These are phyloP conservation scores for Conchocele bisecta DNA, from an alignment of 2,888 invertebrate species.

Conservation along the genomic window DNA sequence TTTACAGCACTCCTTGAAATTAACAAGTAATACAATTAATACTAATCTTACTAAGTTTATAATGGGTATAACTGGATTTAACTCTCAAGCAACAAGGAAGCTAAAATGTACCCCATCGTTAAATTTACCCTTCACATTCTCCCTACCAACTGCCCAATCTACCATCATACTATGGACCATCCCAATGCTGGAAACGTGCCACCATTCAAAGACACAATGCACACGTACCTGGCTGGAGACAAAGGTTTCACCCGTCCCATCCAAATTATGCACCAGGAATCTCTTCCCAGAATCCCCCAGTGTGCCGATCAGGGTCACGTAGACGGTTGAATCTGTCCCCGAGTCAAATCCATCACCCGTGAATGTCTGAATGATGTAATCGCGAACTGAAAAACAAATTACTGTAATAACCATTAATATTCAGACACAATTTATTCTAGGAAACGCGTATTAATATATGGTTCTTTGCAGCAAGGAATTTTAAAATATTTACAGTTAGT, in stretches of 20 bases:
- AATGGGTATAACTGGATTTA: too few relatives aligned
- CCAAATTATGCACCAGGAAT: conserved; percentile 67
- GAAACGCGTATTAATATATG: too few relatives aligned
- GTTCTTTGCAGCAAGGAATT: too few relatives aligned
- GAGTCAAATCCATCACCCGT: conserved; percentile 72
- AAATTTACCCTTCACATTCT: too few relatives aligned
- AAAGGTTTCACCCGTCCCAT: conserved; percentile 65
- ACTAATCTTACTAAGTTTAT: too few relatives aligned
- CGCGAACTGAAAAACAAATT: conserved; percentile 68
- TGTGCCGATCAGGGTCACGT: conserved; percentile 72
- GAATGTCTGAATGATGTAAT: conserved; percentile 69
- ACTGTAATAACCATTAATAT: neutral
- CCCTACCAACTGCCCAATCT: too few relatives aligned
- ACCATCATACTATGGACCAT: too few relatives aligned
- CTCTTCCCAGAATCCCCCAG: conserved; percentile 75
- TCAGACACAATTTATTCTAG: too few relatives aligned
- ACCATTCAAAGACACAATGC: neutral
- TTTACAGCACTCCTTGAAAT: neutral
- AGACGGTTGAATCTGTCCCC: conserved; percentile 73
- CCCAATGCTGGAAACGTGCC: neutral
- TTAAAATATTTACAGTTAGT: too few relatives aligned
- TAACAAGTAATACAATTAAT: too few relatives aligned
- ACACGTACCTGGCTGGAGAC: conserved; percentile 70
- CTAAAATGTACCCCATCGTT: too few relatives aligned
- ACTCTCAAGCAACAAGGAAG: too few relatives aligned